These are phyloP conservation scores for Centropristis striata DNA, from an alignment of 2,113 vertebrate genomes.

Conservation along the genomic window DNA sequence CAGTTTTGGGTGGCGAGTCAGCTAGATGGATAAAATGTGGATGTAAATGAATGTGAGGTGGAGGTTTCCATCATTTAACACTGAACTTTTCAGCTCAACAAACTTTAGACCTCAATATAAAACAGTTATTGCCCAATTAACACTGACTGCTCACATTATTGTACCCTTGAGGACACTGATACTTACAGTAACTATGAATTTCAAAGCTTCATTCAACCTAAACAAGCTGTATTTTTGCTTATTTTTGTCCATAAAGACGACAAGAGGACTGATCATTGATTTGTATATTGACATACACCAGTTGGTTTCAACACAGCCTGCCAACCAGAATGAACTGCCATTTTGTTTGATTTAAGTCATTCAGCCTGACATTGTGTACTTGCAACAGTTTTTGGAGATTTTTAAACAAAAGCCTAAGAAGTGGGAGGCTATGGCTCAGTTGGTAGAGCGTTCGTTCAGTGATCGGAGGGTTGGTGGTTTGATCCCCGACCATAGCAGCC, in stretches of 20 bases:
- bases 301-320: not conserved
- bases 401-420: too few species aligned
- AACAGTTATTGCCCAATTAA: conserved; percentile 45
- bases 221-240: too few species aligned
- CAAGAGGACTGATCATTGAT: not conserved
- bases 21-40: conserved; percentile 5
- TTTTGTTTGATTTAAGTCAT: not conserved
- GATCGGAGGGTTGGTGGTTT: too few species aligned
- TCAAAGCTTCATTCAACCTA: not conserved
- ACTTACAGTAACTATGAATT: not conserved
- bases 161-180: not conserved
- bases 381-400: too few species aligned
- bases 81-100: conserved; percentile 5
- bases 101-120: not conserved
- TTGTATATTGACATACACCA: not conserved
- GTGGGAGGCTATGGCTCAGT: too few species aligned
- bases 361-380: too few species aligned
- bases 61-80: not conserved
- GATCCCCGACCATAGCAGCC: too few species aligned
- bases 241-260: too few species aligned
- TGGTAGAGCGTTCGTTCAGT: too few species aligned
- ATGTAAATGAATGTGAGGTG: conserved; percentile 6
- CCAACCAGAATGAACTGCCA: not conserved
- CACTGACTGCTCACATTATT: conserved; percentile 16
- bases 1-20: not conserved